A percentile compares a stretch with the other conserved stretches of the same genome.
phyloP scores from a whole-genome alignment of 2,888 invertebrate species.

The Zootermopsis nevadensis region DNA sequence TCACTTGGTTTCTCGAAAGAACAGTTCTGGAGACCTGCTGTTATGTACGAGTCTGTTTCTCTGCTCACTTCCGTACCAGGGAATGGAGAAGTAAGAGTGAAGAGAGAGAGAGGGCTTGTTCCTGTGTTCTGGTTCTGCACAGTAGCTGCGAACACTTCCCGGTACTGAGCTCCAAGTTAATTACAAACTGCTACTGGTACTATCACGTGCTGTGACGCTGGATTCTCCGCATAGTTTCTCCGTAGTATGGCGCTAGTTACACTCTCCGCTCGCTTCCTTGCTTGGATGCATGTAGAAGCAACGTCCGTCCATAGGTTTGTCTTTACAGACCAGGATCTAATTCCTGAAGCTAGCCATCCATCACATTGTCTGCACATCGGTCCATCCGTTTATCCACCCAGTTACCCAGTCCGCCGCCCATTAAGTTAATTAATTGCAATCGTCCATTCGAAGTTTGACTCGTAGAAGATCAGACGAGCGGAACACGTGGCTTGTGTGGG shows the following conservation, averaged over 20 bases:
- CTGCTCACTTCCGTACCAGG: neutral
- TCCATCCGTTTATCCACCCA: no score
- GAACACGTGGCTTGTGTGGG: no score
- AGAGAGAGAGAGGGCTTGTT: neutral
- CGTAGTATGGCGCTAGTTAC: neutral
- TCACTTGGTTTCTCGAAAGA: no score
- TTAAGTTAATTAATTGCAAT: no score
- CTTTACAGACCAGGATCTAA: neutral
- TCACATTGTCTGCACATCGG: no score
- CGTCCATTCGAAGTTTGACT: no score
- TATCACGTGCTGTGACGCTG: conserved; percentile 29
- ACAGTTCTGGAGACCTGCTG: no score
- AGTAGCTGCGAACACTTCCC: neutral
- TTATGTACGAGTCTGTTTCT: no score
- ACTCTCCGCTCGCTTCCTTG: neutral
- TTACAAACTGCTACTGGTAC: conserved; percentile 30
- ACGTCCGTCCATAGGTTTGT: neutral
- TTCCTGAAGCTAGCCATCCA: neutral
- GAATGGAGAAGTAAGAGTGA: neutral
- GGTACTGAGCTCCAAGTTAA: conserved; percentile 23
- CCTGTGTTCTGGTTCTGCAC: neutral
- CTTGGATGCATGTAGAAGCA: neutral
- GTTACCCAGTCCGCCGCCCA: no score
- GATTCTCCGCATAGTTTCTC: conserved; percentile 37
- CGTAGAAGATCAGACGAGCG: no score